These are phyloP conservation scores for Nemapogon koenigi DNA, from an alignment of 2,888 invertebrate species.

Conservation along the genomic window DNA sequence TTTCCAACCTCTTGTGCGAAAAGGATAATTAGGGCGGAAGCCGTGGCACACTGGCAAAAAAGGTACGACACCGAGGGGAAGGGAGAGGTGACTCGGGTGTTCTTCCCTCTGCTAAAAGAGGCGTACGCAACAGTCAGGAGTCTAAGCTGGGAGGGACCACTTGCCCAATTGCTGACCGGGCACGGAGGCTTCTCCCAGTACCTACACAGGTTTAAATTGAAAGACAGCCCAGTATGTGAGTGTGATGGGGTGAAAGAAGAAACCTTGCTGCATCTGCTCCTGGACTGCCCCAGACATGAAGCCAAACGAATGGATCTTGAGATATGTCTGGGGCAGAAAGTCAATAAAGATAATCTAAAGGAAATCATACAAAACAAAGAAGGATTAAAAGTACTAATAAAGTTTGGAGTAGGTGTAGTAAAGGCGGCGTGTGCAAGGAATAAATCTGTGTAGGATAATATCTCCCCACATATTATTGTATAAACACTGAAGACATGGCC, in stretches of 20 bases:
- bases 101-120: background rate
- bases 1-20: conserved; percentile 1
- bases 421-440: too few relatives aligned
- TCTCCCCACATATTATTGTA: too few relatives aligned
- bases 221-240: conserved; percentile 3
- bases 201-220: conserved; percentile 2
- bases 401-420: too few relatives aligned
- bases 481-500: too few relatives aligned
- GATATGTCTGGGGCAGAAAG: too few relatives aligned
- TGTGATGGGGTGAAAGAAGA: background rate
- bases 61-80: background rate
- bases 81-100: conserved; percentile 2
- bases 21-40: background rate
- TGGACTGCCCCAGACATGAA: too few relatives aligned
- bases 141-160: background rate
- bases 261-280: background rate
- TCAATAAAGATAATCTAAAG: too few relatives aligned
- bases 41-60: background rate
- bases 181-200: conserved; percentile 3
- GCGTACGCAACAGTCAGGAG: background rate
- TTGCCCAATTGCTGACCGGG: background rate
- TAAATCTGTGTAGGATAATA: too few relatives aligned
- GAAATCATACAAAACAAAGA: too few relatives aligned
- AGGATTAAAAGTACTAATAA: too few relatives aligned
- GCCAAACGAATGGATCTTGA: too few relatives aligned